Base-by-base conservation (phyloP, 2,113 vertebrate genomes). In the Tachysurus vachellii region DNA sequence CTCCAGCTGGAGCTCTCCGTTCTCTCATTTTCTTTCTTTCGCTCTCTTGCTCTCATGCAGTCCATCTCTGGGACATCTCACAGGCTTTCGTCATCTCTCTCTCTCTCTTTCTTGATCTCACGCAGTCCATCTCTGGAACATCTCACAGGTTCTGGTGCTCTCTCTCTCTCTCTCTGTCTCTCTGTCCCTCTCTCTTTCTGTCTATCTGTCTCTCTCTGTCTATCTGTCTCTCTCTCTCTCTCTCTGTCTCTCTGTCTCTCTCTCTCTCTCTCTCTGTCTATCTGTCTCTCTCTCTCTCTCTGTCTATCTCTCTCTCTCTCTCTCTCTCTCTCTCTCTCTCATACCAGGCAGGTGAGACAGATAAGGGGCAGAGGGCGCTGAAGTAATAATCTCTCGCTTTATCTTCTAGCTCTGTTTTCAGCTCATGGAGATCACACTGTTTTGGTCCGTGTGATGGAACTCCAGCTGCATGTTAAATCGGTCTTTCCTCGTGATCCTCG, bases 1-100 rank as follows among this genome's bases (percentile, higher is more conserved):
- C 66, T 81, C 56, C 82, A 88, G 87, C 83, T 88, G 82, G 87
- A 88, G 64, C 77, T 56, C 76, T 56, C 26, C n/a, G 3, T n/a
- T 17, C 57, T 88, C 88, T 75, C 53, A 1, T n/a, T 85, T 26
- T 50, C 47, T 50, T 50, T 7, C 47, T 50, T 50, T 31, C 16
- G 66, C 82, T 70, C 36, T 31, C 75, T 86, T 73, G 86, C 89
- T 86, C 77, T 73, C 73, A 54, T 13, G 64, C 80, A 28, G 14
- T 57, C 31, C 17, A 64, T 47, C 16, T 68, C 79, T 21, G 54
- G 56, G 59, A 80, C 54, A 80, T 61, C 81, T 64, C 79, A 61
- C 36, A 11, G 5, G 8, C 47, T 50, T 9, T 50, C 47, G 8
- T 7, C 47, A 50, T 50, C 47, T 50, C 2, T 50, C 47, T 50